phyloP scores from a whole-genome alignment of 1,140 invertebrate species.

The Homalodisca vitripennis region DNA sequence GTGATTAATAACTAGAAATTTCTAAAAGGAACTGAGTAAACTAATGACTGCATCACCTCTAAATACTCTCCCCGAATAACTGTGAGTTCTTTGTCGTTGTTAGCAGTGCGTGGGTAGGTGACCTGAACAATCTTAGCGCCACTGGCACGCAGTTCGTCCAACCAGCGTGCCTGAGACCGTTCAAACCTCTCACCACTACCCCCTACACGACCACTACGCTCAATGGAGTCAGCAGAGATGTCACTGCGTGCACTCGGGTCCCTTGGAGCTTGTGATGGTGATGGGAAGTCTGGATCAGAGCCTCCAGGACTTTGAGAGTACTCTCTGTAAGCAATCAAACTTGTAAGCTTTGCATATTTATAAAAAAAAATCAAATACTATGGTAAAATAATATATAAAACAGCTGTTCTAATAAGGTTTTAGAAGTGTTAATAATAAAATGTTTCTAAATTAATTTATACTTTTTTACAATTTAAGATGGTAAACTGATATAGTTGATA shows the following conservation, averaged over 20 bases:
- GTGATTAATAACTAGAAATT: not conserved
- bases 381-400: no score
- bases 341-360: no score
- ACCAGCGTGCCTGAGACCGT: conserved; percentile 56
- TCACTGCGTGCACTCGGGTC: conserved; percentile 55
- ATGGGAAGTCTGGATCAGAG: conserved; percentile 43
- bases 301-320: conserved; percentile 43
- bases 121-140: conserved; percentile 87
- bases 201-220: conserved; percentile 53
- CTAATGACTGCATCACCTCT: conserved; percentile 62
- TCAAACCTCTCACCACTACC: conserved; percentile 49
- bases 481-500: no score
- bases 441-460: no score
- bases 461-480: no score
- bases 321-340: conserved; percentile 40
- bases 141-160: conserved; percentile 70
- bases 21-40: not conserved
- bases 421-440: no score
- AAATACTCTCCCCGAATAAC: conserved; percentile 94
- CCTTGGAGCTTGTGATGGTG: conserved; percentile 41
- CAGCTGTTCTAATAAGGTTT: no score
- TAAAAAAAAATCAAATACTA: no score
- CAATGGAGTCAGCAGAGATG: conserved; percentile 75
- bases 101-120: conserved; percentile 92
- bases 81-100: conserved; percentile 97